phyloP scores from a whole-genome alignment of 2,797 vertebrate species.

The Microchirus variegatus region DNA sequence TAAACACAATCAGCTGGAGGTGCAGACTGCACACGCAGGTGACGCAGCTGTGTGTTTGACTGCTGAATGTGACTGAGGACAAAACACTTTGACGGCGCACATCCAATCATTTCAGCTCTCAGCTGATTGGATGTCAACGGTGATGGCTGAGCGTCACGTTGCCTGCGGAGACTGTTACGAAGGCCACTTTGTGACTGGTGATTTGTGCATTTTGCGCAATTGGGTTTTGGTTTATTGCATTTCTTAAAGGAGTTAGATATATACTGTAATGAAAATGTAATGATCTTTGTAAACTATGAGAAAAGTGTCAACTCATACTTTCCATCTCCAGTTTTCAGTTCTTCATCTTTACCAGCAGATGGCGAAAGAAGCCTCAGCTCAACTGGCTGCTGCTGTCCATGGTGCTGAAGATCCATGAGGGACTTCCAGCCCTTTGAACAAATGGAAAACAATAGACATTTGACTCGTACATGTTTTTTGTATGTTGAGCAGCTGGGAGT shows the following conservation, averaged over 20 bases:
- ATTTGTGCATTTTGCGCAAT: too few species aligned
- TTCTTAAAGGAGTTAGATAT: too few species aligned
- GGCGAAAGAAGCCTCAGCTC: slow-evolving; percentile 17
- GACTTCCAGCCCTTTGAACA: too few species aligned
- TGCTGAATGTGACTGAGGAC: background rate
- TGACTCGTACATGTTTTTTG: too few species aligned
- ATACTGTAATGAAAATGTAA: too few species aligned
- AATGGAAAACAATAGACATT: background rate
- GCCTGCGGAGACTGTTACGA: slow-evolving; percentile 7
- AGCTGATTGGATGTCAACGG: slow-evolving; percentile 60
- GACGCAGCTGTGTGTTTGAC: background rate
- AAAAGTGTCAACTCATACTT: background rate
- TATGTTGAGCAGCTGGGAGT: too few species aligned
- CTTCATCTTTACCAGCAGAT: slow-evolving; percentile 12
- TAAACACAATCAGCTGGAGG: background rate
- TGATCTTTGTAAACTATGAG: too few species aligned
- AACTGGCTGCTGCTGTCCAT: slow-evolving; percentile 43
- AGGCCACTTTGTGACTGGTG: background rate
- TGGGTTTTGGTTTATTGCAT: too few species aligned
- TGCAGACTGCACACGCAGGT: too few species aligned
- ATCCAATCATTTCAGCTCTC: slow-evolving; percentile 16
- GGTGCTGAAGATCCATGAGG: slow-evolving; percentile 53
- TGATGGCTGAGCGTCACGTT: slow-evolving; percentile 38
- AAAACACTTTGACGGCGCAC: background rate
- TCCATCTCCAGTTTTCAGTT: background rate